Percentiles rank a stretch among this genome's conserved stretches.
phyloP scores from a whole-genome alignment of 92 coral and sea anemone species.

The Parazoanthus darwini region DNA sequence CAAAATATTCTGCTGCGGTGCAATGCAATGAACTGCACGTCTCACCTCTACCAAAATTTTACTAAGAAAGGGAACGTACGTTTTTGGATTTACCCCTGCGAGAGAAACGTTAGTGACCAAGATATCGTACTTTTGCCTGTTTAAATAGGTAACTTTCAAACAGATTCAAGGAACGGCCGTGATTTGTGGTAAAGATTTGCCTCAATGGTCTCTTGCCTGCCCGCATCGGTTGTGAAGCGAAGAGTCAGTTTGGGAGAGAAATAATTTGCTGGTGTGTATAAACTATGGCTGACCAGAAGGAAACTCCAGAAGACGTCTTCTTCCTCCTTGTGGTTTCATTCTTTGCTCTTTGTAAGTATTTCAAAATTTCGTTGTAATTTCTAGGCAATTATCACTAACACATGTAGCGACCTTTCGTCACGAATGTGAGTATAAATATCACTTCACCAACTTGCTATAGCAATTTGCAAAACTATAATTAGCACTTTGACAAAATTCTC shows the following conservation, averaged over 20 bases:
- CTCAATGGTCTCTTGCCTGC: background rate
- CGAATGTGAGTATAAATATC: background rate
- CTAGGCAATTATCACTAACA: too few species aligned
- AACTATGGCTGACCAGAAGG: background rate
- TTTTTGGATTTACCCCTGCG: background rate
- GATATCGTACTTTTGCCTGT: background rate
- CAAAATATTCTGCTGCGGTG: background rate
- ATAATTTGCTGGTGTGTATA: background rate
- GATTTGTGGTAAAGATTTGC: background rate
- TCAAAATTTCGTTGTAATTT: background rate
- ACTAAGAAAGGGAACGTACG: background rate
- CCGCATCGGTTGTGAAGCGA: background rate
- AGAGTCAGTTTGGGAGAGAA: background rate
- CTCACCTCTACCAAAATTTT: background rate
- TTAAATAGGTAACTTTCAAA: background rate
- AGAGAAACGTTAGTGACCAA: background rate
- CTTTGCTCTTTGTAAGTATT: slow-evolving; percentile 36
- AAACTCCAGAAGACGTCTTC: background rate
- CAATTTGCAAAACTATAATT: too few species aligned
- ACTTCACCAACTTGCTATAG: too few species aligned
- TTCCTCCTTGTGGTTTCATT: slow-evolving; percentile 13
- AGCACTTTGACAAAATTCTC: too few species aligned
- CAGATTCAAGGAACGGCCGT: background rate
- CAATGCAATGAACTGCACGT: background rate
- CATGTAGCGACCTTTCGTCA: background rate